Evolutionary conservation across 2,888 invertebrate species (phyloP), one percentile per base, ranked within the genome.

Genomic region (Spatulosminthurus flaviceps): DNA sequence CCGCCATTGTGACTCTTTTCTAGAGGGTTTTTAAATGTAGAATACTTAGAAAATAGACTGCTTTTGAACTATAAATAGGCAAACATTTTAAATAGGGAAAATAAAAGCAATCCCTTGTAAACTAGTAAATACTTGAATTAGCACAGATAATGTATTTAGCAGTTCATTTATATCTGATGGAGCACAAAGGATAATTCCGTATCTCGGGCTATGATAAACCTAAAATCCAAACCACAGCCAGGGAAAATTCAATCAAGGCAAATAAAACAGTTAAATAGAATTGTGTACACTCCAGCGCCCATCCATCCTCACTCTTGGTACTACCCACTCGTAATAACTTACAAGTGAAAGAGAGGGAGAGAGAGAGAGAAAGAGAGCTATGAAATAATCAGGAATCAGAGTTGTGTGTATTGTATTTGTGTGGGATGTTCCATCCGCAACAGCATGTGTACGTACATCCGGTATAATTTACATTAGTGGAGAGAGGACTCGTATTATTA

Each of bases 401-500:
- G 51, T 51, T 51, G n/a, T 19, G 5, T 19, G 16, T 51, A n/a
- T 13, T 9, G 1, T n/a, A 1, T 19, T 19, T 51, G 51, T 13
- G 16, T 11, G 51, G 16, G 2, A 11, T 19, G 16, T 19, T 2
- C 16, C 1, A 7, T 41, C 13, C 41, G 7, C 9, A 41, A 9
- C 9, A 7, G 7, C 41, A 41, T 41, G 13, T 41, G 13, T 13
- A 51, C 51, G 16, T n/a, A 51, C 51, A 51, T 51, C n/a, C 51
- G 16, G 51, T 51, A 51, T 51, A 51, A 51, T 11, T 51, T n/a
- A n/a, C 51, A 51, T 51, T 51, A 51, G 16, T 16, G 67, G 26
- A 67, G 29, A n/a, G 22, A 26, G 19, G 75, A 34, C 51, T 28
- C 16, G 28, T 41, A 75, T 75, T 75, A 75, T 75, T 75, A 75